phyloP scores from a whole-genome alignment of 2,797 vertebrate genomes.

The Xenops minutus region DNA sequence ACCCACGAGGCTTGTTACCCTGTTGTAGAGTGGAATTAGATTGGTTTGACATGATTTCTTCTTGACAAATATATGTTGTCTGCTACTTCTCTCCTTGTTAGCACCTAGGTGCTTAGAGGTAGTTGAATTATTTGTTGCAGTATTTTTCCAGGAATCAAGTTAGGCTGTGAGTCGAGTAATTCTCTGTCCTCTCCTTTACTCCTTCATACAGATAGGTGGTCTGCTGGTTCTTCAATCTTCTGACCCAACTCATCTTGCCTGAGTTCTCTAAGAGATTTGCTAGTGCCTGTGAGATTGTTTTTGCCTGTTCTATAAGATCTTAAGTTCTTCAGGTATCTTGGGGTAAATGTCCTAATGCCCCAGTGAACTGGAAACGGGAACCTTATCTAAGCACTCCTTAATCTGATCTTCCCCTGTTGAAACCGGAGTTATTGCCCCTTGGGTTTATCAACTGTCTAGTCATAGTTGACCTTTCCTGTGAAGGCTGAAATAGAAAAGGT shows the following conservation, averaged over 20 bases:
- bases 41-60: background rate
- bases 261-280: background rate
- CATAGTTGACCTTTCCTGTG: background rate
- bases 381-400: background rate
- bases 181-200: background rate
- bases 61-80: background rate
- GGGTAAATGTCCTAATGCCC: background rate
- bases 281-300: background rate
- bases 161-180: background rate
- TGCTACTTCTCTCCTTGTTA: background rate
- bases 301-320: background rate
- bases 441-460: background rate
- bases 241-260: background rate
- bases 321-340: background rate
- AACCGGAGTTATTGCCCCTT: background rate
- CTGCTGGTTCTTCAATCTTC: background rate
- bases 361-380: background rate
- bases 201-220: background rate
- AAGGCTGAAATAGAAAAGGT: conserved; percentile 30
- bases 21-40: background rate
- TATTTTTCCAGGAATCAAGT: background rate
- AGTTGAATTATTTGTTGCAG: background rate
- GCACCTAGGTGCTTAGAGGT: background rate
- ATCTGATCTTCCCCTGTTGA: background rate
- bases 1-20: background rate